Percentiles rank a stretch among this genome's conserved stretches.
These are phyloP conservation scores for Rhodophaea formosa DNA, from an alignment of 2,888 invertebrate species.

Conservation along the genomic window DNA sequence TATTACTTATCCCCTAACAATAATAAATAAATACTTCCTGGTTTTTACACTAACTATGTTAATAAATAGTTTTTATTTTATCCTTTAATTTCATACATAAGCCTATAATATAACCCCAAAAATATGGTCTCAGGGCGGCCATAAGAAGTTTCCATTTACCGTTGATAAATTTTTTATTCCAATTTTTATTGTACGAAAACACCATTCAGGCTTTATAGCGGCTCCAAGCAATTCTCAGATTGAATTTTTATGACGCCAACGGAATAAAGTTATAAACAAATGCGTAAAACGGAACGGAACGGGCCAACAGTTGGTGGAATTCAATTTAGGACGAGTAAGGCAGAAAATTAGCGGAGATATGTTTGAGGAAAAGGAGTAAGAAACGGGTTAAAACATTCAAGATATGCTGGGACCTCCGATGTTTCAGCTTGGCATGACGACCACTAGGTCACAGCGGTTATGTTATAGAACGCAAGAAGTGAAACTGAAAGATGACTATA, in stretches of 20 bases:
- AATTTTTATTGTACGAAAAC: constrained; percentile 22
- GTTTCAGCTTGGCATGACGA: no score
- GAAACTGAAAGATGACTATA: no score
- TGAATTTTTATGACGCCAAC: constrained; percentile 71
- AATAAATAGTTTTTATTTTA: no score
- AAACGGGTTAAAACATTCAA: background rate
- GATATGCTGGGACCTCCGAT: no score
- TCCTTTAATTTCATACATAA: no score
- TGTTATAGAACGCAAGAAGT: no score
- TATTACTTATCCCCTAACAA: no score
- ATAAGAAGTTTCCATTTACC: background rate
- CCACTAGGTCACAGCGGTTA: no score
- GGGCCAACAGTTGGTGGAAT: constrained; percentile 41
- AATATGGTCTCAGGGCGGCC: background rate
- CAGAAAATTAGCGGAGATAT: constrained; percentile 32
- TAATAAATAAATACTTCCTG: no score
- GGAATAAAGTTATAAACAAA: constrained; percentile 67
- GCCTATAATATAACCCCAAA: background rate
- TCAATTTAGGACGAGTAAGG: constrained; percentile 16
- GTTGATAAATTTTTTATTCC: constrained; percentile 12
- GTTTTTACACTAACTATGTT: no score
- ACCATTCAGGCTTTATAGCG: constrained; percentile 38
- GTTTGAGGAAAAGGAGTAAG: background rate
- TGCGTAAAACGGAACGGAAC: constrained; percentile 42
- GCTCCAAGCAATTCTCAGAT: constrained; percentile 66